Evolutionary conservation across 2,888 invertebrate species (phyloP).

Genomic region (Allygus modestus): DNA sequence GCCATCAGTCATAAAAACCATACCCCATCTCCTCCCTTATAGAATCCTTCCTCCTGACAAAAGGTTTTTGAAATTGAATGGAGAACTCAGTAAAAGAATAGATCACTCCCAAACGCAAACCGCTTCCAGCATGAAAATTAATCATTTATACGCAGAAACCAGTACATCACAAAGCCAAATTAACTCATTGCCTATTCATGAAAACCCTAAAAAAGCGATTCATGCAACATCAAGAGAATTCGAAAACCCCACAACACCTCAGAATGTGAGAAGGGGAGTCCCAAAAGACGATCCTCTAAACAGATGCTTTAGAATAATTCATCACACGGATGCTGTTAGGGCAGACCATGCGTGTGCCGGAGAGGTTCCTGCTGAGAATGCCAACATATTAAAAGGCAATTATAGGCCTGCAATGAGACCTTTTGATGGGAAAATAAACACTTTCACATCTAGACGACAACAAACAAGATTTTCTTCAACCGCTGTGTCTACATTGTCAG

Average conservation of each 20-base stretch:
- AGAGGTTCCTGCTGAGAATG: neutral
- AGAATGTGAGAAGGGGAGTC: neutral
- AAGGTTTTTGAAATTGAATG: conserved; percentile 19
- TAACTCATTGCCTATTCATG: neutral
- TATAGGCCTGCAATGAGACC: neutral
- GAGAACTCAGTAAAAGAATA: neutral
- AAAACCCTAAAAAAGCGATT: neutral
- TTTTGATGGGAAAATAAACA: neutral
- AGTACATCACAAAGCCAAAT: neutral
- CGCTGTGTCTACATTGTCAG: neutral
- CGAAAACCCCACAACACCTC: neutral
- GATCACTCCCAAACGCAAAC: neutral
- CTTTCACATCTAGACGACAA: neutral
- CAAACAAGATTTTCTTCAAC: neutral
- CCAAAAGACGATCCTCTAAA: conserved; percentile 23
- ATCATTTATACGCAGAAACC: neutral
- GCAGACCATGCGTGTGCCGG: too few relatives aligned
- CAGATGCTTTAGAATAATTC: conserved; percentile 45
- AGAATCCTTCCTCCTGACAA: conserved; percentile 46
- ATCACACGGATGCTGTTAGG: conserved; percentile 25
- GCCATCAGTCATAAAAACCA: neutral
- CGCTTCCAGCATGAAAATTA: neutral
- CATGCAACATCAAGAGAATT: neutral
- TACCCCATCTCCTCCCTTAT: conserved; percentile 33
- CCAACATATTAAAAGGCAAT: neutral